Evolutionary conservation across 1,140 invertebrate genomes (phyloP).

Genomic region (Calliopsis andreniformis): DNA sequence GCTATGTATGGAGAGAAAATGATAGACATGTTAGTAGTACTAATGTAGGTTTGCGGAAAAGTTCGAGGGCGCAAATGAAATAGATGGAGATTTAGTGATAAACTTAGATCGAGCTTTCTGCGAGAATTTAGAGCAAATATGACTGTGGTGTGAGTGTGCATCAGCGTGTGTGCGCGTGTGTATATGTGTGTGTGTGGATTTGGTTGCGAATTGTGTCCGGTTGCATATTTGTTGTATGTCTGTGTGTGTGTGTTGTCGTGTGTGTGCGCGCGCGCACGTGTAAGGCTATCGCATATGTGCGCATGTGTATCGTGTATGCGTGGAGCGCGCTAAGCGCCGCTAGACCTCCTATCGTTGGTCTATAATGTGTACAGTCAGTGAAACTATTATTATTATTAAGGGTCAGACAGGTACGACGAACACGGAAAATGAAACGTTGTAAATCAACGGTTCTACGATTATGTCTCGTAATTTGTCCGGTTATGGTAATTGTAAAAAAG

Average conservation of each 20-base stretch:
- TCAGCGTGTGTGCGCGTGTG: too few relatives aligned
- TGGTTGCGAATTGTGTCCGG: not conserved
- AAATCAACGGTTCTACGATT: constrained; percentile 60
- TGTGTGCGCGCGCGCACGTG: constrained; percentile 70
- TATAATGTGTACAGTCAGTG: constrained; percentile 82
- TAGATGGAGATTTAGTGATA: not conserved
- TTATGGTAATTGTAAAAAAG: constrained; percentile 43
- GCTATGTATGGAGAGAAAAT: constrained; percentile 11
- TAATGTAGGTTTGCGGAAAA: not conserved
- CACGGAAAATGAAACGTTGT: constrained; percentile 57
- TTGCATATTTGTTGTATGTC: not conserved
- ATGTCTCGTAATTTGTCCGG: constrained; percentile 60
- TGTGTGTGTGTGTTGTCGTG: constrained; percentile 66
- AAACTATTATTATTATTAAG: constrained; percentile 82
- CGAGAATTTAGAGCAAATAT: not conserved
- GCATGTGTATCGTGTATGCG: constrained; percentile 73
- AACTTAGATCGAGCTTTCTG: not conserved
- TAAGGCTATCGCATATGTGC: not conserved
- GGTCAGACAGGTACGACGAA: constrained; percentile 75
- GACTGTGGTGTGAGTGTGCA: constrained; percentile 25
- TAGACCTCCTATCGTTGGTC: constrained; percentile 82
- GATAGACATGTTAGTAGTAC: not conserved
- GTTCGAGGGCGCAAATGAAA: constrained; percentile 22
- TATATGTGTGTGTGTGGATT: not conserved
- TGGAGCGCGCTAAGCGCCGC: constrained; percentile 73